Conservation (phyloP, 2,888 invertebrate genomes). For the Pheosia gnoma region DNA sequence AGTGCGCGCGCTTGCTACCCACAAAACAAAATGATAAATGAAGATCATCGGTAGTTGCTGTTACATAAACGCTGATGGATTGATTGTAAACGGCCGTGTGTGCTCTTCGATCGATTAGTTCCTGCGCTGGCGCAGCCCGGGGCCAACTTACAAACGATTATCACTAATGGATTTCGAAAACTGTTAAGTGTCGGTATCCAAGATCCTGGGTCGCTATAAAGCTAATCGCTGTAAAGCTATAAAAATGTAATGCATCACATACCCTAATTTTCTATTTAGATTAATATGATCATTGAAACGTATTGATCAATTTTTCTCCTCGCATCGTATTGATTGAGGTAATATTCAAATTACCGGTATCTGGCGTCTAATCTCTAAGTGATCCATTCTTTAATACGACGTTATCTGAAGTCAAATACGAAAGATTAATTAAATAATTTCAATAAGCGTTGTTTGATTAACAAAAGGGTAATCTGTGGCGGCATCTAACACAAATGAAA, state of each 20-base stretch:
- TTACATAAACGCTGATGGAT: constrained; percentile 82
- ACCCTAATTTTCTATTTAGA: constrained; percentile 63
- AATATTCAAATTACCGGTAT: constrained; percentile 40
- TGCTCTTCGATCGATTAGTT: constrained; percentile 80
- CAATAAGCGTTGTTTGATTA: constrained; percentile 81
- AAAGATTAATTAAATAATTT: constrained; percentile 81
- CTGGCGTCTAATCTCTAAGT: constrained; percentile 42
- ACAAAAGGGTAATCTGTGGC: constrained; percentile 81
- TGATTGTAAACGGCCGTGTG: constrained; percentile 79
- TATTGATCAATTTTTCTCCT: constrained; percentile 15
- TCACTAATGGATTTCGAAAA: constrained; percentile 79
- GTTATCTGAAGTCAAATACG: constrained; percentile 71
- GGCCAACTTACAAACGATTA: constrained; percentile 73
- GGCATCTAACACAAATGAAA: constrained; percentile 78
- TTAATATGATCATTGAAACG: constrained; percentile 52
- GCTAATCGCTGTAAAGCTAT: constrained; percentile 7
- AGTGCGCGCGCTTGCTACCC: constrained; percentile 71
- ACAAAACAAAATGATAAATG: constrained; percentile 83
- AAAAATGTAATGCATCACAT: constrained; percentile 60
- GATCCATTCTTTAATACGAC: constrained; percentile 44
- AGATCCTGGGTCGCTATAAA: constrained; percentile 53
- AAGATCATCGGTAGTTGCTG: constrained; percentile 78
- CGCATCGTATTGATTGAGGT: constrained; percentile 27
- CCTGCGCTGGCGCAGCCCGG: constrained; percentile 66
- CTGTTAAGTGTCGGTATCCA: constrained; percentile 68